A percentile compares a stretch with the other conserved stretches of the same genome.
These are phyloP conservation scores for Tetragonula clypearis DNA, from an alignment of 1,140 invertebrate genomes.

Conservation along the genomic window DNA sequence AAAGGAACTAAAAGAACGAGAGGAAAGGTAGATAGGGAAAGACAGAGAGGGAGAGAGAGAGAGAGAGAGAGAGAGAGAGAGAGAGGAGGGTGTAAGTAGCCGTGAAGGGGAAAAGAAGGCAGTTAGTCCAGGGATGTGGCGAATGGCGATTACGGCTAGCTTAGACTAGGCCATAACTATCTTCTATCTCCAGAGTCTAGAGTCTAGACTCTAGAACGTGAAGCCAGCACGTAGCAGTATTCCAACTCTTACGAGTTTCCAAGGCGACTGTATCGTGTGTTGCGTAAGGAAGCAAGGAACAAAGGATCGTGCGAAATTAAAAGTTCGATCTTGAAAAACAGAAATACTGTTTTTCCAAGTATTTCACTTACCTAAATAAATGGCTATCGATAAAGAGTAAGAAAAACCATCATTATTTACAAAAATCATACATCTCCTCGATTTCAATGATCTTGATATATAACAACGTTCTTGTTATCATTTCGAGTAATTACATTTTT, in stretches of 20 bases:
- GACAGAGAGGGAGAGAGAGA: neutral
- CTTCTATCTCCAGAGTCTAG: slow-evolving; percentile 54
- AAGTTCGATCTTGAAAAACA: neutral
- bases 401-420: too few relatives aligned
- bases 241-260: slow-evolving; percentile 31
- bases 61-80: neutral
- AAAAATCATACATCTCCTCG: too few relatives aligned
- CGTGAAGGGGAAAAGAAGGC: neutral
- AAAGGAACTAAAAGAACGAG: slow-evolving; percentile 1
- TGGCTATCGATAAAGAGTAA: neutral
- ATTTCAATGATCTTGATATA: too few relatives aligned
- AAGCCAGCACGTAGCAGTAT: slow-evolving; percentile 32
- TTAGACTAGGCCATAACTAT: slow-evolving; percentile 69
- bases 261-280: neutral
- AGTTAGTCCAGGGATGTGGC: slow-evolving; percentile 63
- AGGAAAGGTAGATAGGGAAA: neutral
- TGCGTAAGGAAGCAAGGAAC: neutral
- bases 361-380: neutral
- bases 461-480: too few relatives aligned
- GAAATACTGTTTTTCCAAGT: neutral
- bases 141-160: slow-evolving; percentile 74
- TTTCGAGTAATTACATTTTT: too few relatives aligned
- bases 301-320: neutral
- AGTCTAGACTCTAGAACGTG: slow-evolving; percentile 56
- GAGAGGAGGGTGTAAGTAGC: neutral